Evolutionary conservation across 2,113 vertebrate genomes (phyloP).

Genomic region (Piprites chloris): DNA sequence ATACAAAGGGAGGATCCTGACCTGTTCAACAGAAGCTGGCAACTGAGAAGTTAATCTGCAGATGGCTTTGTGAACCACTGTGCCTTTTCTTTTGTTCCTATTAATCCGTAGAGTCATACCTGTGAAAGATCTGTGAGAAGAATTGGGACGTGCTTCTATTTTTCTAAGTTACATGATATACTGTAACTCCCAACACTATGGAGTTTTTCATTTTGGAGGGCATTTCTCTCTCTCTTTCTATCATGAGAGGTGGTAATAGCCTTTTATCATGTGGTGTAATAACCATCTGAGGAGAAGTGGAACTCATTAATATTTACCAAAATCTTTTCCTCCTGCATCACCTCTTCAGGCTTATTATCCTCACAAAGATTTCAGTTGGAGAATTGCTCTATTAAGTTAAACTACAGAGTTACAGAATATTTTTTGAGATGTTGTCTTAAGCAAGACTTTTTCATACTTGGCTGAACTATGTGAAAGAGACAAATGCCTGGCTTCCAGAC

Average conservation of each 20-base stretch:
- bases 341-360: background rate
- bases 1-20: background rate
- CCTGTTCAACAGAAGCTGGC: background rate
- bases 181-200: background rate
- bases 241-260: background rate
- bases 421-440: background rate
- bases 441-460: background rate
- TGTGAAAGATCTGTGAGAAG: background rate
- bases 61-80: background rate
- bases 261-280: background rate
- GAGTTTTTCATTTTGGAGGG: background rate
- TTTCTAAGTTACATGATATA: background rate
- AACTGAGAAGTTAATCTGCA: background rate
- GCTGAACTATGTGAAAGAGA: background rate
- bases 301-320: background rate
- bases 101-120: background rate
- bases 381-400: background rate
- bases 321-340: background rate
- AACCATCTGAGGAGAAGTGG: background rate
- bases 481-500: background rate
- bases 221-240: background rate
- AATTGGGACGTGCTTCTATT: background rate
- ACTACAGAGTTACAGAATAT: background rate
- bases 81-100: background rate
- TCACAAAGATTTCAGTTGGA: background rate